Evolutionary conservation across 2,888 invertebrate species (phyloP).

Genomic region (Alviniconcha strummeri): DNA sequence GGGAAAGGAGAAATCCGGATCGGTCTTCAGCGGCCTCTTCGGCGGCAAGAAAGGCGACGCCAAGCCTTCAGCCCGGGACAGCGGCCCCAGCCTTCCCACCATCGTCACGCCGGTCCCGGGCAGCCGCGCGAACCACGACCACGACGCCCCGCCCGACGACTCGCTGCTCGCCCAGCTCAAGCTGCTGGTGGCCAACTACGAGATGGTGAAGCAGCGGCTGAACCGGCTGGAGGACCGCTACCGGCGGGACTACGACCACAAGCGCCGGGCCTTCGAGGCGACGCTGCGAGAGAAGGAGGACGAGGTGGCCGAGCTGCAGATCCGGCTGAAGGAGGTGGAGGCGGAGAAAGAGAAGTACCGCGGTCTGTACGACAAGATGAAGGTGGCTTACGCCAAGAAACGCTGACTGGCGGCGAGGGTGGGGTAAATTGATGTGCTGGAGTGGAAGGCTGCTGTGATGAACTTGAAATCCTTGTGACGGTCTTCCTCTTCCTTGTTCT

Average conservation of each 20-base stretch:
- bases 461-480: too few species aligned
- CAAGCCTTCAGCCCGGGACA: background rate
- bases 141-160: background rate
- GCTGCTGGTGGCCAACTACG: slow-evolving; percentile 36
- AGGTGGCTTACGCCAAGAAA: slow-evolving; percentile 42
- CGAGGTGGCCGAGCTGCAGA: slow-evolving; percentile 46
- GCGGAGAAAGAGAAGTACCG: slow-evolving; percentile 57
- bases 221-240: slow-evolving; percentile 24
- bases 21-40: background rate
- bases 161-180: slow-evolving; percentile 29
- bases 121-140: background rate
- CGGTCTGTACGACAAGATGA: slow-evolving; percentile 52
- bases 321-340: slow-evolving; percentile 47
- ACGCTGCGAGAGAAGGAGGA: slow-evolving; percentile 49
- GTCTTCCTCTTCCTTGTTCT: too few species aligned
- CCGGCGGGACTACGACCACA: slow-evolving; percentile 28
- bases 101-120: background rate
- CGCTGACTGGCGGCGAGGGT: background rate
- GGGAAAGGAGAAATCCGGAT: background rate
- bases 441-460: too few species aligned
- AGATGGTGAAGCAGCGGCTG: slow-evolving; percentile 30
- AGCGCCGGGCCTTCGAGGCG: slow-evolving; percentile 27
- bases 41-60: slow-evolving; percentile 8
- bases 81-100: background rate
- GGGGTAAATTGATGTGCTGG: background rate